Evolutionary conservation across 1,140 invertebrate genomes (phyloP).

Genomic region (Hypsibius dujardini): DNA sequence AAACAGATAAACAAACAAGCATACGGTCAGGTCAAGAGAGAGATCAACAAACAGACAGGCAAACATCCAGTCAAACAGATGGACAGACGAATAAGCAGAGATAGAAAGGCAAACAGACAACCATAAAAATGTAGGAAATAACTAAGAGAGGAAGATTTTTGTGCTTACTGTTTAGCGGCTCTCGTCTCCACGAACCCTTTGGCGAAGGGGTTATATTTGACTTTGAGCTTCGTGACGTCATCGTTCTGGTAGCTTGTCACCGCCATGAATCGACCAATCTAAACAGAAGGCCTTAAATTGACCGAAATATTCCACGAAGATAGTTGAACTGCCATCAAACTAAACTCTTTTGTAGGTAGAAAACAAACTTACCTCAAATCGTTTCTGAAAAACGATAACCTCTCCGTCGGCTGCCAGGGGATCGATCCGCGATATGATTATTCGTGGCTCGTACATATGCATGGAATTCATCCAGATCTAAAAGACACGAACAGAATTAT

Average conservation of each 20-base stretch:
- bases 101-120: too few species aligned
- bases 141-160: too few species aligned
- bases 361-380: background rate
- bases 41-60: too few species aligned
- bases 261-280: slow-evolving; percentile 51
- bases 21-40: too few species aligned
- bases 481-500: slow-evolving; percentile 25
- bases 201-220: slow-evolving; percentile 91
- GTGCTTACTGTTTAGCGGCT: too few species aligned
- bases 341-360: background rate
- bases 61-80: too few species aligned
- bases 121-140: too few species aligned
- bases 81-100: too few species aligned
- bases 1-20: too few species aligned
- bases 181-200: slow-evolving; percentile 56
- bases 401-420: slow-evolving; percentile 24
- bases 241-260: slow-evolving; percentile 94
- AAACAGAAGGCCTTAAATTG: background rate
- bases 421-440: slow-evolving; percentile 70
- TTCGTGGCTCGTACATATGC: slow-evolving; percentile 86
- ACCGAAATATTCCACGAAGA: background rate
- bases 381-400: background rate
- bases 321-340: background rate
- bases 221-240: slow-evolving; percentile 74
- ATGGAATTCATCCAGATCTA: slow-evolving; percentile 68